phyloP scores from a whole-genome alignment of 2,113 vertebrate species.

The Vicugna pacos region DNA sequence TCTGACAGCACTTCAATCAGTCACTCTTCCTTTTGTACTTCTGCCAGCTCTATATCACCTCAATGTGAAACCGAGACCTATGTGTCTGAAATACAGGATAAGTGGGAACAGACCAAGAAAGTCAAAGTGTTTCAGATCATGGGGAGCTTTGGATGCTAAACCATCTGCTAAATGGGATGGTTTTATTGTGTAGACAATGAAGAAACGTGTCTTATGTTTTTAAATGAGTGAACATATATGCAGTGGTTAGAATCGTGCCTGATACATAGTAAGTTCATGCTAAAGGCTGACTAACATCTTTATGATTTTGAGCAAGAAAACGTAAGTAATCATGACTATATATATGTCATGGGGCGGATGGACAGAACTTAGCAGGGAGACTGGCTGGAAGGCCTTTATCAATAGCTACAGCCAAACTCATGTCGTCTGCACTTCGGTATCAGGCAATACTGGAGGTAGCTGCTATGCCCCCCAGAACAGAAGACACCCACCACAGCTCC shows the following conservation, averaged over 20 bases:
- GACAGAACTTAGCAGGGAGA: background rate
- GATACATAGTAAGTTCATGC: background rate
- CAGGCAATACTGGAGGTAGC: background rate
- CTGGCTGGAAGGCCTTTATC: background rate
- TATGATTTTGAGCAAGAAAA: background rate
- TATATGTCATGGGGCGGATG: rapidly evolving
- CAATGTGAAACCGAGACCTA: background rate
- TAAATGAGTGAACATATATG: background rate
- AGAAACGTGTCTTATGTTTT: background rate
- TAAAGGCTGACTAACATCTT: background rate
- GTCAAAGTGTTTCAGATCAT: background rate
- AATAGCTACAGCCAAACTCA: background rate
- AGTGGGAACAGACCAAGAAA: background rate
- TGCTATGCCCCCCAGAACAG: background rate
- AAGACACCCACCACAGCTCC: background rate
- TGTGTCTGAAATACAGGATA: background rate
- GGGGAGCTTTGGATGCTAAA: background rate
- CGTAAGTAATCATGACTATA: background rate
- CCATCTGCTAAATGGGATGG: background rate
- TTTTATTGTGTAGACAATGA: background rate
- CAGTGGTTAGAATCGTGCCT: background rate
- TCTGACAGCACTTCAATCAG: background rate
- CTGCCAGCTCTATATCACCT: background rate
- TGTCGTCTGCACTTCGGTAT: background rate
- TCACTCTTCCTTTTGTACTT: background rate